Evolutionary conservation across 92 coral and sea anemone species (phyloP).

Genomic region (Heteractis magnifica): DNA sequence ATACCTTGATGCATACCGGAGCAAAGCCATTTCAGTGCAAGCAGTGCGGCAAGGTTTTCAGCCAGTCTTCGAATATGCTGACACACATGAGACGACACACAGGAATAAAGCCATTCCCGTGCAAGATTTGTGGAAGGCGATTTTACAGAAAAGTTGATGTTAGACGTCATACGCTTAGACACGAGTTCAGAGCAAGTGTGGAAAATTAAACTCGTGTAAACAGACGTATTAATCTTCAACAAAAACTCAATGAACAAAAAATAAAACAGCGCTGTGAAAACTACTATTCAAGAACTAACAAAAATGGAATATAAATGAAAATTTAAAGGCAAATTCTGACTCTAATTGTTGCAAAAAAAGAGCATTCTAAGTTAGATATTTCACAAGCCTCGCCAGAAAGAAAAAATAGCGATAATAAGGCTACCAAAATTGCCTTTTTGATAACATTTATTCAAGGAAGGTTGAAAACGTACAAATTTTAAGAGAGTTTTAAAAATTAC

Average conservation of each 20-base stretch:
- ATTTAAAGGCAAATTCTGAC: background rate
- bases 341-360: background rate
- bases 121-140: constrained; percentile 77
- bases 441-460: background rate
- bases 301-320: background rate
- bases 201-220: constrained; percentile 24
- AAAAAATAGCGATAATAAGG: background rate
- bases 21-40: constrained; percentile 87
- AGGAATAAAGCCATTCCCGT: constrained; percentile 81
- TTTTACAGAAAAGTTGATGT: constrained; percentile 88
- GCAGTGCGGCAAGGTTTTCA: constrained; percentile 88
- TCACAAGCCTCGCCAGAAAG: background rate
- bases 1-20: constrained; percentile 86
- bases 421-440: background rate
- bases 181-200: constrained; percentile 63
- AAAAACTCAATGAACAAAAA: background rate
- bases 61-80: constrained; percentile 86
- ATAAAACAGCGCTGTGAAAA: background rate
- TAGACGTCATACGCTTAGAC: constrained; percentile 78
- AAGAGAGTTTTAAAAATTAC: background rate
- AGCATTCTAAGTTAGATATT: no score
- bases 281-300: background rate
- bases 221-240: background rate
- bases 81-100: constrained; percentile 89
- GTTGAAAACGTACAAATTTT: background rate